phyloP scores from a whole-genome alignment of 2,113 vertebrate genomes.

The Hippolais icterina region DNA sequence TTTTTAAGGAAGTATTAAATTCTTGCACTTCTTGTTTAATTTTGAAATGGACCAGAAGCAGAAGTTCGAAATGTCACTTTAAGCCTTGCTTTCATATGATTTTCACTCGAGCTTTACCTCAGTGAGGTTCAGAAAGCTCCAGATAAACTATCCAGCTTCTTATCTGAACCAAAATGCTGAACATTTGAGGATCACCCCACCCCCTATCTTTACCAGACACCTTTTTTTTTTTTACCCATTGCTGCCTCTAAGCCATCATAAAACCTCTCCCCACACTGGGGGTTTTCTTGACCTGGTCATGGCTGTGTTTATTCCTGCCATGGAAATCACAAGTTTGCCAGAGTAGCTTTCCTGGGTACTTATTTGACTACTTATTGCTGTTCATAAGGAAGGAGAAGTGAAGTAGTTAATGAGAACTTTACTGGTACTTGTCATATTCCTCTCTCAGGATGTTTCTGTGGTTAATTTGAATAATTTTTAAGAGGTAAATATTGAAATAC shows the following conservation, averaged over 20 bases:
- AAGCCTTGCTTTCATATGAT: background rate
- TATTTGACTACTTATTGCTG: background rate
- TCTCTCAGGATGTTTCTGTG: background rate
- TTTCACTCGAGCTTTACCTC: background rate
- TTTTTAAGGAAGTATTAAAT: background rate
- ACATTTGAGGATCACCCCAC: background rate
- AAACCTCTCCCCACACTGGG: background rate
- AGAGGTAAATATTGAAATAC: background rate
- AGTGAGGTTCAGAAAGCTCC: background rate
- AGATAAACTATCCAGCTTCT: background rate
- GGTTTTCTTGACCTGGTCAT: background rate
- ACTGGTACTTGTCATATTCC: background rate
- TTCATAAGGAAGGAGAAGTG: background rate
- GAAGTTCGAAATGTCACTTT: background rate
- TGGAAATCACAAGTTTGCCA: background rate
- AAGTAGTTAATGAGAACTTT: background rate
- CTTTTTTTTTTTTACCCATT: background rate
- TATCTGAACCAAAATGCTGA: background rate
- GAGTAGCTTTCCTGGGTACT: background rate
- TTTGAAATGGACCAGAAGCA: slow-evolving; percentile 12
- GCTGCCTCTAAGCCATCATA: background rate
- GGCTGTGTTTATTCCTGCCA: background rate
- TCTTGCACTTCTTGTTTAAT: slow-evolving; percentile 25
- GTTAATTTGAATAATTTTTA: background rate
- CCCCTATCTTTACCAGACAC: background rate